Evolutionary conservation across 2,797 vertebrate genomes (phyloP).

Genomic region (Eulemur albifrons): DNA sequence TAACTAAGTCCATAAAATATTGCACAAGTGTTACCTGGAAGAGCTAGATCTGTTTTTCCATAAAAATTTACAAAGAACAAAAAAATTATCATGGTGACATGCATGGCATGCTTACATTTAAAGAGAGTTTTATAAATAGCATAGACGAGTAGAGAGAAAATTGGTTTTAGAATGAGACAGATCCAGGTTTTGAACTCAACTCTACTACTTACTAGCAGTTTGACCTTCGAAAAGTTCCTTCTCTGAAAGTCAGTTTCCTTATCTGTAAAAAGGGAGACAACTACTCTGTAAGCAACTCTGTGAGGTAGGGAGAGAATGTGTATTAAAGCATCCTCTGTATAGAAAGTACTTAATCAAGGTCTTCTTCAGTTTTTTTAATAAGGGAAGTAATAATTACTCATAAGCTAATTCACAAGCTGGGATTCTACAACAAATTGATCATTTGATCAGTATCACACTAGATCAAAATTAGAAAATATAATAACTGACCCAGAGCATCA

Average conservation of each 20-base stretch:
- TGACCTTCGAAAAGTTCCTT: conserved; percentile 44
- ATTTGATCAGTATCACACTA: background rate
- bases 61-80: conserved; percentile 28
- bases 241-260: conserved; percentile 55
- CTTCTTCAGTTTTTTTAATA: background rate
- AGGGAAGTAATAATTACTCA: background rate
- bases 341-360: background rate
- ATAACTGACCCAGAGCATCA: background rate
- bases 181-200: background rate
- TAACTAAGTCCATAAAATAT: background rate
- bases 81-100: background rate
- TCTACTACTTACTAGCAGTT: conserved; percentile 34
- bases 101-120: conserved; percentile 5
- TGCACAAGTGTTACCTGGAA: conserved; percentile 19
- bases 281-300: background rate
- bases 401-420: conserved; percentile 3
- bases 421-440: background rate
- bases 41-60: background rate
- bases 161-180: conserved; percentile 19
- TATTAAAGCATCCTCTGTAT: background rate
- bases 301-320: background rate
- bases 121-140: background rate
- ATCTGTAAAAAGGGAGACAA: conserved; percentile 42
- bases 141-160: background rate
- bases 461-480: conserved; percentile 2